These are phyloP conservation scores for Drosophila niveifrons DNA, from an alignment of 2,888 invertebrate species.

Conservation along the genomic window DNA sequence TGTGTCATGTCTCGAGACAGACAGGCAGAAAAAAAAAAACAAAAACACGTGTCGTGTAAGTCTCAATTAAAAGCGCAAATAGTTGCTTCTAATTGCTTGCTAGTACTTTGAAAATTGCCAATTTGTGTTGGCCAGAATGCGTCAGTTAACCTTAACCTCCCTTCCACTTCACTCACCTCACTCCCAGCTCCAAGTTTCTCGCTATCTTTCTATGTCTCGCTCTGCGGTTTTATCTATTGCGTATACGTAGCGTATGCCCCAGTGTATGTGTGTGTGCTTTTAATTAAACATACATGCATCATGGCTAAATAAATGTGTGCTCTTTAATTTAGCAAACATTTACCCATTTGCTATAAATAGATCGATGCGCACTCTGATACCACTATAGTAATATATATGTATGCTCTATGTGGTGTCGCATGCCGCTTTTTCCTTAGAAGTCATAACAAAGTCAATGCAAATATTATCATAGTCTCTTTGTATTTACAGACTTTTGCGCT, in stretches of 20 bases:
- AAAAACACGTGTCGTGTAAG: constrained; percentile 27
- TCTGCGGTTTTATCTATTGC: constrained; percentile 46
- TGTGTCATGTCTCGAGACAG: constrained; percentile 17
- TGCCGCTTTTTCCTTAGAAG: constrained; percentile 66
- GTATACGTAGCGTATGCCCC: constrained; percentile 15
- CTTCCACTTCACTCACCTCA: background rate
- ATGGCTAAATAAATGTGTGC: constrained; percentile 53
- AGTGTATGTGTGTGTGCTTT: constrained; percentile 52
- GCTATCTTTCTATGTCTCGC: background rate
- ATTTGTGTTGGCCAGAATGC: constrained; percentile 35
- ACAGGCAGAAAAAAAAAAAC: too few species aligned
- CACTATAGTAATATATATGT: background rate
- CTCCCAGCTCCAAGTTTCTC: background rate
- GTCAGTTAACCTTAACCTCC: constrained; percentile 27
- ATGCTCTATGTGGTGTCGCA: background rate
- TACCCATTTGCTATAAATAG: constrained; percentile 60
- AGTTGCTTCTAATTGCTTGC: constrained; percentile 58
- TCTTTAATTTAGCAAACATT: constrained; percentile 67
- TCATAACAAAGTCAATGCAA: constrained; percentile 39
- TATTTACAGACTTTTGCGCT: constrained; percentile 83
- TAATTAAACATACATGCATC: constrained; percentile 72
- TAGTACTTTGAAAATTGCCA: constrained; percentile 48
- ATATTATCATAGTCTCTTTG: constrained; percentile 30
- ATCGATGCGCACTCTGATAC: constrained; percentile 8
- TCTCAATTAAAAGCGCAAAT: constrained; percentile 50